Conservation (phyloP, 2,888 invertebrate genomes). For the Deroplatys truncata region DNA sequence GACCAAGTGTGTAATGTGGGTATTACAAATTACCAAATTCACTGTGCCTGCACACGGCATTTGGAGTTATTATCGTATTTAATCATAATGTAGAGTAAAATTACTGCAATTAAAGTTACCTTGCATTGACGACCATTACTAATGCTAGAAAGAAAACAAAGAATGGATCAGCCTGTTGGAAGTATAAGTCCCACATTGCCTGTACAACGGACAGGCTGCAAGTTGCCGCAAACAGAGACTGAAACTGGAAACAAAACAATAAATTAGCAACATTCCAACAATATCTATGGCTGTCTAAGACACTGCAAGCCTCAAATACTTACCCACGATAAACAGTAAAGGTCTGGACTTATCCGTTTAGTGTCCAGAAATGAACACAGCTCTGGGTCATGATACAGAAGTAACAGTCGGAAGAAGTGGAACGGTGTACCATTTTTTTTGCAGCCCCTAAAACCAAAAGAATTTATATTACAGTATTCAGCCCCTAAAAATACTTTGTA, state of each 20-base stretch:
- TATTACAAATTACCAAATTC: no score
- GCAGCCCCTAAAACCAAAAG: constrained; percentile 46
- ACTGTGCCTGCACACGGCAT: no score
- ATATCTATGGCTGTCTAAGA: background rate
- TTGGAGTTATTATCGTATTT: no score
- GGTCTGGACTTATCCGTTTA: constrained; percentile 86
- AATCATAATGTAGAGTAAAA: no score
- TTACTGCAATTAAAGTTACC: constrained; percentile 42
- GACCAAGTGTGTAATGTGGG: no score
- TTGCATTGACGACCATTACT: constrained; percentile 92
- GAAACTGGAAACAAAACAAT: constrained; percentile 52
- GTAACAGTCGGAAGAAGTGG: constrained; percentile 65
- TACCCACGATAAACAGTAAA: constrained; percentile 83
- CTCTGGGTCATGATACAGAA: constrained; percentile 97
- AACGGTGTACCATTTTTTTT: constrained; percentile 48
- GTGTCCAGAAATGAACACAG: constrained; percentile 95
- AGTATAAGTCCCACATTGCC: constrained; percentile 95
- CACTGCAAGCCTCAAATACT: constrained; percentile 24
- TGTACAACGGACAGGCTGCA: constrained; percentile 83
- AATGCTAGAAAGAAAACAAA: constrained; percentile 91
- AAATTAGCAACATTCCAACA: background rate
- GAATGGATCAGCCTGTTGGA: constrained; percentile 94
- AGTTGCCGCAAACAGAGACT: constrained; percentile 82
- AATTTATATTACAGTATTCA: no score
- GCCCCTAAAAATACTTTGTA: no score